Conservation (phyloP, 2,888 invertebrate species). For the Nematopogon swammerdamellus region DNA sequence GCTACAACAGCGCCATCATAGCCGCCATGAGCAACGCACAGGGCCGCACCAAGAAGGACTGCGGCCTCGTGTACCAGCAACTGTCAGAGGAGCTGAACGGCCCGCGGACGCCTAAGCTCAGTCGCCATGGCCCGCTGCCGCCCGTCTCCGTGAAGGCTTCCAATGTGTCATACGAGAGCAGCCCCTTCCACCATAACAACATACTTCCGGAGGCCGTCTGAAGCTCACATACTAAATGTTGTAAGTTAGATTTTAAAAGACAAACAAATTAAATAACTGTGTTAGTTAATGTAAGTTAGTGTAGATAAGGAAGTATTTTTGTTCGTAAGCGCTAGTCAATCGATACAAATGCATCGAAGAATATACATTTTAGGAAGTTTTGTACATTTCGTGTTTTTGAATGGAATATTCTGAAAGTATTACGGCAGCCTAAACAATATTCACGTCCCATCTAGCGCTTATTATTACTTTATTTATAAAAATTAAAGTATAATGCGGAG, state of each 20-base stretch:
- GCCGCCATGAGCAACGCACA: slow-evolving; percentile 52
- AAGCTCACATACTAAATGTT: slow-evolving; percentile 22
- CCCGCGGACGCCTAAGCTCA: slow-evolving; percentile 65
- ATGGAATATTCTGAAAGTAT: background rate
- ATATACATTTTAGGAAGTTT: slow-evolving; percentile 12
- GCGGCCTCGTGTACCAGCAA: slow-evolving; percentile 74
- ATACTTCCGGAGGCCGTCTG: slow-evolving; percentile 62
- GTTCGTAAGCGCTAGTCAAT: slow-evolving; percentile 42
- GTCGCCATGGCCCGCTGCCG: slow-evolving; percentile 60
- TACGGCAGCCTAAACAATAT: too few species aligned
- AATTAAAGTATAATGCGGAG: slow-evolving; percentile 37
- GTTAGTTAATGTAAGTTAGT: slow-evolving; percentile 26
- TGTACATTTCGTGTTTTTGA: background rate
- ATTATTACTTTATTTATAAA: slow-evolving; percentile 24
- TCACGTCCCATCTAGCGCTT: slow-evolving; percentile 40
- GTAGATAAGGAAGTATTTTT: slow-evolving; percentile 7
- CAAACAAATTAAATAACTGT: slow-evolving; percentile 38
- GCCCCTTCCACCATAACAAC: slow-evolving; percentile 61
- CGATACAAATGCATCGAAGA: slow-evolving; percentile 10
- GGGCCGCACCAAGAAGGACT: slow-evolving; percentile 62
- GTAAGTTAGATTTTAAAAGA: slow-evolving; percentile 11
- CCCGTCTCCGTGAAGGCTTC: slow-evolving; percentile 41
- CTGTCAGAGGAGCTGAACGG: slow-evolving; percentile 73
- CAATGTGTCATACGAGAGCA: slow-evolving; percentile 57
- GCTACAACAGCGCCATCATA: slow-evolving; percentile 52